A percentile compares a stretch with the other conserved stretches of the same genome.
Evolutionary conservation across 2,113 vertebrate species (phyloP).

Genomic region (Otis tarda): DNA sequence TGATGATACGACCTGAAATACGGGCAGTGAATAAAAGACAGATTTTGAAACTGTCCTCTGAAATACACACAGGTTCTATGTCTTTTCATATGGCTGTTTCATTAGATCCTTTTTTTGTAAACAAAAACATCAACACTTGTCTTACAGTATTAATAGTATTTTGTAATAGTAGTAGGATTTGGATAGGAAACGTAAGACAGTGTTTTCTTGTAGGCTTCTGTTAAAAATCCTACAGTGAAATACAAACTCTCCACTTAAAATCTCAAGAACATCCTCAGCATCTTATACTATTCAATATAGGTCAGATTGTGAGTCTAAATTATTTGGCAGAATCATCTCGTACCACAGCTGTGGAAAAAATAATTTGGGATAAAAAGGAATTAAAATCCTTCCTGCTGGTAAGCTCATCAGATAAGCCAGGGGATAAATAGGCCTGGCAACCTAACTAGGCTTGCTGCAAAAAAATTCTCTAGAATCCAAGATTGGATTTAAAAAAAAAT

Average conservation of each 20-base stretch:
- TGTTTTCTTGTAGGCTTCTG: not conserved
- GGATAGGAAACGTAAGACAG: not conserved
- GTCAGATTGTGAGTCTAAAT: constrained; percentile 26
- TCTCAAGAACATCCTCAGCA: not conserved
- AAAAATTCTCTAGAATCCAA: not conserved
- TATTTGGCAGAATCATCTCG: not conserved
- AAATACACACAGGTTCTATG: not conserved
- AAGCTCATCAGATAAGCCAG: not conserved
- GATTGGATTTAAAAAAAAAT: not conserved
- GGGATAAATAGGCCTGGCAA: not conserved
- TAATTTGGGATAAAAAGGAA: constrained; percentile 41
- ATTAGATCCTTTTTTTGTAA: not conserved
- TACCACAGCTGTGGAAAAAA: not conserved
- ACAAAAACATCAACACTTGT: not conserved
- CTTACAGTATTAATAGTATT: not conserved
- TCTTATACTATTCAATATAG: not conserved
- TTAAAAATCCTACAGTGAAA: not conserved
- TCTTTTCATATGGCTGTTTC: not conserved
- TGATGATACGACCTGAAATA: not conserved
- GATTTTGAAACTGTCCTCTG: not conserved
- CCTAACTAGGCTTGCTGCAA: not conserved
- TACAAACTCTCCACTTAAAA: not conserved
- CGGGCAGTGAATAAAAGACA: not conserved
- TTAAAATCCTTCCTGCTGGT: constrained; percentile 34
- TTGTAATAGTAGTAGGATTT: not conserved